Percentiles rank a stretch among this genome's conserved stretches.
Evolutionary conservation across 2,888 invertebrate genomes (phyloP).

Genomic region (Diplazon laetatorius): DNA sequence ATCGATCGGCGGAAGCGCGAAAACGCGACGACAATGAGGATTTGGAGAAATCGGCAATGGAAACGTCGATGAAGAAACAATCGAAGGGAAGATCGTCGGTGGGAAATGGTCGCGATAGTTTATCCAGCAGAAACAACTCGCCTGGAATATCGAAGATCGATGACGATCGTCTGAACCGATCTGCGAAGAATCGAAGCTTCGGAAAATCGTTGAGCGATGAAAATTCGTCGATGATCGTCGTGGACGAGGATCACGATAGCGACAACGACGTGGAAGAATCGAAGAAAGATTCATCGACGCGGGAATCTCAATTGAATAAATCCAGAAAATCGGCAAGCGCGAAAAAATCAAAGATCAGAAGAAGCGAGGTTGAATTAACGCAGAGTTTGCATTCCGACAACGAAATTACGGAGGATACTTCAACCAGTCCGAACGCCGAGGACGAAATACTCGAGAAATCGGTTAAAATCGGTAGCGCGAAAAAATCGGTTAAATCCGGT

Average conservation of each 20-base stretch:
- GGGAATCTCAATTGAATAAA: conserved; percentile 2
- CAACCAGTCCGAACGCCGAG: neutral
- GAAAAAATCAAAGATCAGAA: neutral
- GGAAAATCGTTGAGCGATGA: conserved; percentile 28
- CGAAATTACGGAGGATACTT: neutral
- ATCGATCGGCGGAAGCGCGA: conserved; percentile 10
- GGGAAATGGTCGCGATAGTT: neutral
- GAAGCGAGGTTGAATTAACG: neutral
- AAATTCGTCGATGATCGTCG: conserved; percentile 10
- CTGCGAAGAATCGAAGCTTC: conserved; percentile 6
- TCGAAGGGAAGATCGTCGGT: neutral
- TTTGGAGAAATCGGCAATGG: neutral
- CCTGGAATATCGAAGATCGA: conserved; percentile 2
- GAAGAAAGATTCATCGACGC: neutral
- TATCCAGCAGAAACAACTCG: neutral
- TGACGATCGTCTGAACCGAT: conserved; percentile 15
- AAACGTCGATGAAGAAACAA: neutral
- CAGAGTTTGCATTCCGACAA: neutral
- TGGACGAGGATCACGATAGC: neutral
- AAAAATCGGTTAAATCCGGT: neutral
- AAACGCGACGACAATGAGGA: neutral
- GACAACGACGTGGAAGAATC: conserved; percentile 6
- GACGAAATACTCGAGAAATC: neutral
- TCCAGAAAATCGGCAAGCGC: conserved; percentile 25
- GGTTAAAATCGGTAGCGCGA: neutral